phyloP scores from a whole-genome alignment of 1,140 invertebrate species.

The Diprion similis region DNA sequence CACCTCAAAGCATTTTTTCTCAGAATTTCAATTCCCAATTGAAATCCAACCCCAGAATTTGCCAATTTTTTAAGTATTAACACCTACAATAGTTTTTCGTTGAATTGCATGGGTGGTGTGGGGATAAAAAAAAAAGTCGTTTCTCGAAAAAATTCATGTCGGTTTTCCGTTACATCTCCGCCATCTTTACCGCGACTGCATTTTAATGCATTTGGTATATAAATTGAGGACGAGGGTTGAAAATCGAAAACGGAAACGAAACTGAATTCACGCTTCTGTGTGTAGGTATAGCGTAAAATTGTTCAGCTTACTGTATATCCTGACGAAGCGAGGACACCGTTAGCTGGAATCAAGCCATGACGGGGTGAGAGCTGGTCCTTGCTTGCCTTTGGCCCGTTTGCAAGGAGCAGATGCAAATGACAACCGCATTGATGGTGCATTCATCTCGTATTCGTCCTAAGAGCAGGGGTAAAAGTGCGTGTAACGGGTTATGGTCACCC shows the following conservation, averaged over 20 bases:
- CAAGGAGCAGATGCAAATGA: constrained; percentile 38
- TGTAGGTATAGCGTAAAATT: not conserved
- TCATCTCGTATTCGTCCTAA: constrained; percentile 12
- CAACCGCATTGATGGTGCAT: constrained; percentile 28
- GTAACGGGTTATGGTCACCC: constrained; percentile 57
- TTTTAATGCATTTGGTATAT: not conserved
- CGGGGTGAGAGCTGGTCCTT: not conserved
- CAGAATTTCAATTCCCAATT: too few relatives aligned
- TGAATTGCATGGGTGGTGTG: too few relatives aligned
- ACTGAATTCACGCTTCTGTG: not conserved
- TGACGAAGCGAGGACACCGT: not conserved
- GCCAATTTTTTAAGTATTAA: too few relatives aligned
- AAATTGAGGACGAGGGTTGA: not conserved
- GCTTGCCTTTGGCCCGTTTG: not conserved
- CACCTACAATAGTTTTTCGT: too few relatives aligned
- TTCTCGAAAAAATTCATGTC: too few relatives aligned
- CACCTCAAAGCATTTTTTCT: too few relatives aligned
- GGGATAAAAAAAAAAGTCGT: too few relatives aligned
- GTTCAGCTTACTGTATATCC: not conserved
- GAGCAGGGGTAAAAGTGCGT: constrained; percentile 39
- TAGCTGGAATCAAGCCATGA: not conserved
- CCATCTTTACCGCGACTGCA: not conserved
- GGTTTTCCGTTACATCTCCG: too few relatives aligned
- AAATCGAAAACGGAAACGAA: not conserved
- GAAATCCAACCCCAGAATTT: too few relatives aligned